Conservation (phyloP, 2,888 invertebrate genomes). For the Physocephala rufipes region DNA sequence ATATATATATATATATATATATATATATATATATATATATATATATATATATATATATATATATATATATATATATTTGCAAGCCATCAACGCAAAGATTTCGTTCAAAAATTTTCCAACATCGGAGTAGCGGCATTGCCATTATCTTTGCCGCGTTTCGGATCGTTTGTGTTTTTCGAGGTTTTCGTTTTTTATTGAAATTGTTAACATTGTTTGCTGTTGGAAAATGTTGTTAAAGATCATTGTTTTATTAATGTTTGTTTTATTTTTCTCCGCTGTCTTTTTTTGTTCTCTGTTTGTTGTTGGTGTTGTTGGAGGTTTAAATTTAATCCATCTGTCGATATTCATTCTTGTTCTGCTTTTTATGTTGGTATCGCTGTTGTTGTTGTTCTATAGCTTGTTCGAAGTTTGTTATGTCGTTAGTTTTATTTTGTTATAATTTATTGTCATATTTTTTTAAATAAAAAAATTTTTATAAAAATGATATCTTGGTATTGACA, state of each 20-base stretch:
- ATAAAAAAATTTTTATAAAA: too few species aligned
- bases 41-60: conserved; percentile 12
- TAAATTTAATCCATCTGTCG: too few species aligned
- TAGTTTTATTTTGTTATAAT: too few species aligned
- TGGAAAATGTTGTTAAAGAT: not conserved
- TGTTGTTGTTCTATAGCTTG: conserved; percentile 13
- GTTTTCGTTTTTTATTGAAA: conserved; percentile 17
- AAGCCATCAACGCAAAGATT: conserved; percentile 14
- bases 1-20: conserved; percentile 20
- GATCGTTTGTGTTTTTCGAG: conserved; percentile 8
- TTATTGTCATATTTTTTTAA: too few species aligned
- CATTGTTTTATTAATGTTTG: conserved; percentile 13
- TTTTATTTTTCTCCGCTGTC: not conserved
- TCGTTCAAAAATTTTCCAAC: not conserved
- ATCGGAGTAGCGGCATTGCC: conserved; percentile 36
- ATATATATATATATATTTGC: conserved; percentile 17
- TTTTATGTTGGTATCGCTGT: not conserved
- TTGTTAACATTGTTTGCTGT: not conserved
- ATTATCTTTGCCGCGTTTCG: conserved; percentile 17
- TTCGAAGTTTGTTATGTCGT: too few species aligned
- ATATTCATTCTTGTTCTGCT: too few species aligned
- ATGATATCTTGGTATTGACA: not conserved
- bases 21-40: not conserved
- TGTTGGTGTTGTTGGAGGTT: not conserved
- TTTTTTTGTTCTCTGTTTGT: conserved; percentile 7